A percentile compares a stretch with the other conserved stretches of the same genome.
Conservation (phyloP, 2,797 vertebrate species). For the Paguma larvata region DNA sequence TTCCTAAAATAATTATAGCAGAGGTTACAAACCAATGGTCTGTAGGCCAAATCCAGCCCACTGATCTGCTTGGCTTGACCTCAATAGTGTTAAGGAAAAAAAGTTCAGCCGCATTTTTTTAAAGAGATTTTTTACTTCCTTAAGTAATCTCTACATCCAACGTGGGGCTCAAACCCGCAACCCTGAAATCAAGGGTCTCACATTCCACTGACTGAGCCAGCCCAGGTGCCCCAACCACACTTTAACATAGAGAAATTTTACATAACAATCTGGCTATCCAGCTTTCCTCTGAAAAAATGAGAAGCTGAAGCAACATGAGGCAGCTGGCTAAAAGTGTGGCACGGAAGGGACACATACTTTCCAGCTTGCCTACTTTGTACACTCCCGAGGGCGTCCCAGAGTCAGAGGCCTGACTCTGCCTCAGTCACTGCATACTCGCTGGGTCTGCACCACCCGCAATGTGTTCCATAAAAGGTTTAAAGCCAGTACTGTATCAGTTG, state of each 20-base stretch:
- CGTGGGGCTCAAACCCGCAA: background rate
- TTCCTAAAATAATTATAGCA: constrained; percentile 68
- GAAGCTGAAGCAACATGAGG: background rate
- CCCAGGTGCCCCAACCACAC: background rate
- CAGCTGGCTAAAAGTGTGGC: background rate
- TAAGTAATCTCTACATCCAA: background rate
- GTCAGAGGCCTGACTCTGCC: background rate
- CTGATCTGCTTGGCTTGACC: constrained; percentile 6
- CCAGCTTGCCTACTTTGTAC: background rate
- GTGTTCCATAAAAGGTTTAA: constrained; percentile 15
- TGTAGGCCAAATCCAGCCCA: constrained; percentile 42
- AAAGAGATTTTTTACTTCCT: background rate
- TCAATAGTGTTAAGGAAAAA: background rate
- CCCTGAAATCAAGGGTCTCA: background rate
- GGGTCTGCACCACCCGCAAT: background rate
- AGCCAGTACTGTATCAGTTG: background rate
- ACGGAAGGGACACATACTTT: background rate
- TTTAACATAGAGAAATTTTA: constrained; percentile 56
- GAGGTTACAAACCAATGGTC: constrained; percentile 65
- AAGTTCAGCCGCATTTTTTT: background rate
- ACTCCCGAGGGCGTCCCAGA: background rate
- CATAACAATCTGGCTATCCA: constrained; percentile 48
- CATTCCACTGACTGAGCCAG: background rate
- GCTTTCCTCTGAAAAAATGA: constrained; percentile 44
- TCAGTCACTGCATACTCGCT: background rate